Evolutionary conservation across 1,140 invertebrate species (phyloP), one percentile per base, ranked within the genome.

Genomic region (Gonatopus flavifemur): DNA sequence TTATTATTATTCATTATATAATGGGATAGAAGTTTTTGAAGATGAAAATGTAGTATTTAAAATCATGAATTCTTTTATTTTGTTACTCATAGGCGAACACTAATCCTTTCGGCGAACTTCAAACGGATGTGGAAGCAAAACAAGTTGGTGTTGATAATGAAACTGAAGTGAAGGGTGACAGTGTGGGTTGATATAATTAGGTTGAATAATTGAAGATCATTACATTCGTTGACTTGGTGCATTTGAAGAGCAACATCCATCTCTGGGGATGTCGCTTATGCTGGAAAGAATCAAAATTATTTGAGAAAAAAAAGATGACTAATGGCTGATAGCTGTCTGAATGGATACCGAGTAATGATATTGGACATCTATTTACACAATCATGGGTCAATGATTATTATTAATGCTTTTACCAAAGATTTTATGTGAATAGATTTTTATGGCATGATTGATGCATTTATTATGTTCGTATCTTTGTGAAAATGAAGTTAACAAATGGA

Each of bases 121-220:
- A 64, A 28, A 12, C 20, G 2, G 59, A 58, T 9, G 52, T 48
- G n/a, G 52, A 54, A 45, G 52, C 53, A 2, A 53, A 56, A 20
- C 59, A 60, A 1, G 38, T 50, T 10, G 51, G 69, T 37, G 50
- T 59, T 7, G 49, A 68, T 19, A 59, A 58, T 20, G 55, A 67
- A 52, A 70, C 62, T 10, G 64, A 72, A 58, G 67, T 70, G 13
- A 72, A 72, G 62, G 70, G 71, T 5, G 72, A 75, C 33, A 75
- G 70, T 15, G 70, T 70, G 15, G 72, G 71, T 67, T 75, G 74
- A 76, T 54, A 43, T 31, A 2, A 8, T 12, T 32, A 31, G 54
- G 16, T 32, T 21, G 8, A 22, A 19, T 10, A 37, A 25, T 52
- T 22, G 15, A 52, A n/a, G n/a, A n/a, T n/a, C n/a, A n/a, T 25